These are phyloP conservation scores for Ochotona princeps DNA, from an alignment of 2,113 vertebrate species.

Conservation along the genomic window DNA sequence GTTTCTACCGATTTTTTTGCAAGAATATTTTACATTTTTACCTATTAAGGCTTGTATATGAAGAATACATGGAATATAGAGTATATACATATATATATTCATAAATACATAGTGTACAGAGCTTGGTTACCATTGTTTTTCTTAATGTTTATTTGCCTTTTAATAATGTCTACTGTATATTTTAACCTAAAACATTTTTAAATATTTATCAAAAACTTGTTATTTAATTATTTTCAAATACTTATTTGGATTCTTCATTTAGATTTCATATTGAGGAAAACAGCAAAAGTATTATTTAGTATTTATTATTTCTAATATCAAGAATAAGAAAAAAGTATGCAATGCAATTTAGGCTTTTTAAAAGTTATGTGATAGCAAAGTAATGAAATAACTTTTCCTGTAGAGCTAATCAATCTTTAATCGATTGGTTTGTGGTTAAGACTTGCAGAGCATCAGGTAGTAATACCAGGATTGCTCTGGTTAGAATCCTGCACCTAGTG, in stretches of 20 bases:
- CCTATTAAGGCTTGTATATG: neutral
- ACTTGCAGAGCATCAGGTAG: too few relatives aligned
- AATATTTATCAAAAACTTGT: neutral
- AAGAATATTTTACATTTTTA: neutral
- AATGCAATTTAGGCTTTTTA: too few relatives aligned
- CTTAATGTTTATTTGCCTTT: neutral
- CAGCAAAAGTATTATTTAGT: neutral
- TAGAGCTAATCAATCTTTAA: too few relatives aligned
- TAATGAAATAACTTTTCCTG: too few relatives aligned
- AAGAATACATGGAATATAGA: neutral
- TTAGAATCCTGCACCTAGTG: too few relatives aligned
- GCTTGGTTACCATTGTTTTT: neutral
- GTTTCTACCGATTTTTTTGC: neutral
- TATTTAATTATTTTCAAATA: slow-evolving; percentile 6
- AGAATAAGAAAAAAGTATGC: neutral
- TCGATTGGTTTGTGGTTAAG: too few relatives aligned
- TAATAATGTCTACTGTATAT: neutral
- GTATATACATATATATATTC: neutral
- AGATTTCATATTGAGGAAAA: neutral
- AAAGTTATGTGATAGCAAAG: too few relatives aligned
- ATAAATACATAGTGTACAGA: too few relatives aligned
- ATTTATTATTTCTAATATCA: neutral
- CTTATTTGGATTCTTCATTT: neutral
- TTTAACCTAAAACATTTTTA: neutral
- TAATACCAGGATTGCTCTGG: too few relatives aligned